Evolutionary conservation across 2,888 invertebrate genomes (phyloP).

Genomic region (Lepidocyrtinus sp.): DNA sequence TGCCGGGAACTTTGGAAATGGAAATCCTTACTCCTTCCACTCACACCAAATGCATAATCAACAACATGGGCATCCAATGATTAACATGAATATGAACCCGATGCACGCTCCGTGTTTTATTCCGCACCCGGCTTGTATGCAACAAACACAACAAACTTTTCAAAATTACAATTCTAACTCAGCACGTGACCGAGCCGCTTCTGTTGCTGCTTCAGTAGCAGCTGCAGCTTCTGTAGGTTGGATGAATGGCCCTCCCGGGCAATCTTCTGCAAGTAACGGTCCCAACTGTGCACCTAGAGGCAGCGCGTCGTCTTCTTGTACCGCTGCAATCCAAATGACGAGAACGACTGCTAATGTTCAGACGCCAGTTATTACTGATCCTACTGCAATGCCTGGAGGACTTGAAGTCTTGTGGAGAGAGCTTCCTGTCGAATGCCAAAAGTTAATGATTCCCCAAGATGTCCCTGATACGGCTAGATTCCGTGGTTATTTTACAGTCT

Average conservation of each 20-base stretch:
- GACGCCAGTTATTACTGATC: constrained; percentile 32
- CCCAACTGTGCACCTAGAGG: background rate
- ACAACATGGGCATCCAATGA: constrained; percentile 24
- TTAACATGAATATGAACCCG: background rate
- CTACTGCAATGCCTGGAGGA: constrained; percentile 54
- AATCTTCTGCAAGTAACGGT: background rate
- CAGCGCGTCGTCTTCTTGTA: no score
- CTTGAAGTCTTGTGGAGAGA: constrained; percentile 65
- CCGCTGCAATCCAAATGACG: background rate
- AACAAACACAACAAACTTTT: constrained; percentile 22
- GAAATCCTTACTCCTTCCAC: constrained; percentile 5
- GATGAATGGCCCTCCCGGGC: constrained; percentile 19
- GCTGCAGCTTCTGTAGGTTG: background rate
- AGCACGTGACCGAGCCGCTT: background rate
- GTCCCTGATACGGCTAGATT: constrained; percentile 65
- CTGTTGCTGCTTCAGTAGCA: background rate
- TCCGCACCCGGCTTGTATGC: constrained; percentile 47
- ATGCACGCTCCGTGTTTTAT: constrained; percentile 32
- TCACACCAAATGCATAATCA: constrained; percentile 24
- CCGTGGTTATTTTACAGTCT: constrained; percentile 68
- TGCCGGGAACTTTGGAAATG: constrained; percentile 21
- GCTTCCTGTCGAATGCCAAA: constrained; percentile 63
- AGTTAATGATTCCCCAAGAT: constrained; percentile 63
- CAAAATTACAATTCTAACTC: no score
- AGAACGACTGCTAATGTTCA: background rate